Evolutionary conservation across 2,888 invertebrate genomes (phyloP), one percentile per base, ranked within the genome.

Genomic region (Lutraria lutraria): DNA sequence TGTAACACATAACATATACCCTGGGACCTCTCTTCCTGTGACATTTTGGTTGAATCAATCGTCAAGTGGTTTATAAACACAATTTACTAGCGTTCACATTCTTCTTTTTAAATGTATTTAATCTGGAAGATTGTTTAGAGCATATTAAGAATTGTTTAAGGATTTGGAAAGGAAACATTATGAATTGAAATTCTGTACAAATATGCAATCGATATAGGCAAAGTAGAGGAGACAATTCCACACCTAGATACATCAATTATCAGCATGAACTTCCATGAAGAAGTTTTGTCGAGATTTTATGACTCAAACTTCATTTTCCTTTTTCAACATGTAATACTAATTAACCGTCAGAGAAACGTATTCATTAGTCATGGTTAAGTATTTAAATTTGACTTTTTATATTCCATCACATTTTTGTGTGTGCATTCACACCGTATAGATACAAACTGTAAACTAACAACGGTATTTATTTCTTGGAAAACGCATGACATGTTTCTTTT

Each of bases 51-150:
- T 76, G 76, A 76, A 76, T 31, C 76, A 31, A 76, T 76, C 34
- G 76, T 76, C 76, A 76, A 76, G 76, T 76, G 76, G 76, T 31
- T 76, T 76, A 76, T 16, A 76, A 76, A 76, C 76, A 76, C 76
- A 31, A 76, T 76, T 76, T 31, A 31, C 76, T 13, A 16, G 76
- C 25, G 76, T 76, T 76, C 31, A 76, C 31, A 76, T 34, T 31
- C 76, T 76, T 34, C 76, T 25, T 68, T 76, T 72, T 76, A 31
- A 76, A 29, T 0, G 34, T 76, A 76, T 76, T 76, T 29, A 76
- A 76, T 76, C 31, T 76, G 31, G 8, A 16, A 31, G 16, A 76
- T 31, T 31, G 76, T 76, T 76, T 76, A 76, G 76, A 76, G 31
- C 34, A 31, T 76, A 43, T 43, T 43, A 76, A 31, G 76, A 34